Percentiles rank a stretch among this genome's conserved stretches.
Evolutionary conservation across 2,888 invertebrate species (phyloP).

Genomic region (Caenorhabditis imperialis): DNA sequence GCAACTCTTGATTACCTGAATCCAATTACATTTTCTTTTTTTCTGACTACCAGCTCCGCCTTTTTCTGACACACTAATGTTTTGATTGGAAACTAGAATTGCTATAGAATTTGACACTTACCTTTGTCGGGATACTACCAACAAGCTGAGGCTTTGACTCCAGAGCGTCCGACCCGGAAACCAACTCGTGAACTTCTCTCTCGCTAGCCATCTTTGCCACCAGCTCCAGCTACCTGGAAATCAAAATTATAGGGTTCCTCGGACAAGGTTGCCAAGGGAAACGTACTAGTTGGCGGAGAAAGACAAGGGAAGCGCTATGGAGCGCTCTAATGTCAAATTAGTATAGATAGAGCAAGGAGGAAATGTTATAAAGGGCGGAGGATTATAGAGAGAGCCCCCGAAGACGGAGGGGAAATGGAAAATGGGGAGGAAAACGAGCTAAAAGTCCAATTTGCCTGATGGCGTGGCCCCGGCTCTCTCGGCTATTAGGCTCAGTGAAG

Average conservation of each 20-base stretch:
- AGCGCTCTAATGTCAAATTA: no score
- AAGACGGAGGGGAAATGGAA: background rate
- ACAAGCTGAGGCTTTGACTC: background rate
- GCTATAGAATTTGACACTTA: background rate
- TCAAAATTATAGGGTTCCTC: no score
- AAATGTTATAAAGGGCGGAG: no score
- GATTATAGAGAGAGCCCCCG: no score
- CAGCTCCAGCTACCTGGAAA: no score
- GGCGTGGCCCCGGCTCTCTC: background rate
- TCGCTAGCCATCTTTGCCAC: no score
- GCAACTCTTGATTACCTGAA: constrained; percentile 3
- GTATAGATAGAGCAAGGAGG: no score
- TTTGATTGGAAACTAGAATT: background rate
- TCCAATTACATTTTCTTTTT: background rate
- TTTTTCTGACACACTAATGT: background rate
- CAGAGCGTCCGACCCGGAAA: background rate
- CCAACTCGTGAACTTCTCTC: no score
- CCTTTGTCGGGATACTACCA: constrained; percentile 2
- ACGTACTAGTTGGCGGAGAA: no score
- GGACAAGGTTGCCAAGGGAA: no score
- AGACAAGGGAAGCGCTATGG: no score
- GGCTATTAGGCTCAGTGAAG: background rate
- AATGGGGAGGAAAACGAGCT: background rate
- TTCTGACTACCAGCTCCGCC: background rate
- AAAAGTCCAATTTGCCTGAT: constrained; percentile 6